A percentile compares a stretch with the other conserved stretches of the same genome.
These are phyloP conservation scores for Tolypeutes matacus DNA, from an alignment of 2,797 vertebrate species.

Conservation along the genomic window DNA sequence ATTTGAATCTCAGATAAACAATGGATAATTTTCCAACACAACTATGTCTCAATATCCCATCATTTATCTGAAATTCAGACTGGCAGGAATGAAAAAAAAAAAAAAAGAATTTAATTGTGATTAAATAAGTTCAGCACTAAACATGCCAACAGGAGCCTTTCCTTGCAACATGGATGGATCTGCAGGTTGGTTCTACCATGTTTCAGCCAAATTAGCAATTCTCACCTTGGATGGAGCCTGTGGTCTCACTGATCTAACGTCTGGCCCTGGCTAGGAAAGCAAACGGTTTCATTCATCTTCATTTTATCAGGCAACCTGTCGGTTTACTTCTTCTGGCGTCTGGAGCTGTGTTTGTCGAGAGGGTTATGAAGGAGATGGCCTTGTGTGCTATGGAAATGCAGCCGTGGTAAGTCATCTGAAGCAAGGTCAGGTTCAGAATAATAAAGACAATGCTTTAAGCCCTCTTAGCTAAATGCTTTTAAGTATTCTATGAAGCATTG, in stretches of 20 bases:
- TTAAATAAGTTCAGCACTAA: neutral
- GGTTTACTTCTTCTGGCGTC: constrained; percentile 81
- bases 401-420: constrained; percentile 88
- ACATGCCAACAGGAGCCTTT: neutral
- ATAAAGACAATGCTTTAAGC: neutral
- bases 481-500: neutral
- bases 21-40: neutral
- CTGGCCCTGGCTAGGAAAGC: neutral
- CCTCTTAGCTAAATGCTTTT: neutral
- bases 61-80: neutral
- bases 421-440: neutral
- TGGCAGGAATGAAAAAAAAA: neutral
- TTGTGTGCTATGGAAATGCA: constrained; percentile 91
- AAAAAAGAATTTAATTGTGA: neutral
- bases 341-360: constrained; percentile 94
- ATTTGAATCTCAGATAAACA: neutral
- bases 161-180: too few species aligned
- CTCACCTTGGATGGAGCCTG: neutral
- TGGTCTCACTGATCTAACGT: accelerated
- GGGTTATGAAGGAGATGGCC: constrained; percentile 92
- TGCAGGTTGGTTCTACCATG: accelerated
- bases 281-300: neutral
- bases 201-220: neutral
- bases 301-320: constrained; percentile 92
- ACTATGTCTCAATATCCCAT: neutral